Conservation (phyloP, 2,888 invertebrate genomes). For the Plagiodera versicolora region DNA sequence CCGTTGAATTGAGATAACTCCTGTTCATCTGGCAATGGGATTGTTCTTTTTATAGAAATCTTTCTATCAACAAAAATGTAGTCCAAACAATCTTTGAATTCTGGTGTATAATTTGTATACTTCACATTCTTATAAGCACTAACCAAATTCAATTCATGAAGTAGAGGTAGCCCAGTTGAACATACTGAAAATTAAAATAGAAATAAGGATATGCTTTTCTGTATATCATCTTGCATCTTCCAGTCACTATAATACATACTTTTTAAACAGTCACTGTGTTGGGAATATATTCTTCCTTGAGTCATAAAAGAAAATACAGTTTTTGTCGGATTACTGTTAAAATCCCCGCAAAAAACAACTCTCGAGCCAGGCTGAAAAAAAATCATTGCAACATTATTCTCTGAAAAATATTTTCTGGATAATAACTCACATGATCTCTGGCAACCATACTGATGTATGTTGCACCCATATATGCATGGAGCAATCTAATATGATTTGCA, state of each 20-base stretch:
- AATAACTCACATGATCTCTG: conserved; percentile 15
- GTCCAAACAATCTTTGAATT: conserved; percentile 85
- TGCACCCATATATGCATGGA: conserved; percentile 53
- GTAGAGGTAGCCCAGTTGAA: conserved; percentile 58
- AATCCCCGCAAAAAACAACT: conserved; percentile 87
- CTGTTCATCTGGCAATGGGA: conserved; percentile 78
- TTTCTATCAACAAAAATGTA: conserved; percentile 82
- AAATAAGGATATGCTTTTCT: conserved; percentile 15
- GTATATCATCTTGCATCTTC: background rate
- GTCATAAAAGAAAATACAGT: conserved; percentile 81
- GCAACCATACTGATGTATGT: conserved; percentile 23
- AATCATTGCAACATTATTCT: no score
- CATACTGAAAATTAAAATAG: conserved; percentile 49
- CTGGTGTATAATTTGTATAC: conserved; percentile 82
- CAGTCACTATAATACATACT: conserved; percentile 61
- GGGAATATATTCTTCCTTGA: conserved; percentile 63
- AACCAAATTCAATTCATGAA: conserved; percentile 58
- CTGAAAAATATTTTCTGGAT: no score
- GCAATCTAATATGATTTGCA: conserved; percentile 82
- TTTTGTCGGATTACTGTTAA: conserved; percentile 84
- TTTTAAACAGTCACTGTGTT: conserved; percentile 76
- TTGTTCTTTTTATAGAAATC: conserved; percentile 66
- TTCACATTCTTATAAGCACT: conserved; percentile 84
- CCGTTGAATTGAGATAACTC: conserved; percentile 75
- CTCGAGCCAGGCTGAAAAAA: conserved; percentile 43